Conservation (phyloP, 2,113 vertebrate genomes). For the Uropsilus gracilis region DNA sequence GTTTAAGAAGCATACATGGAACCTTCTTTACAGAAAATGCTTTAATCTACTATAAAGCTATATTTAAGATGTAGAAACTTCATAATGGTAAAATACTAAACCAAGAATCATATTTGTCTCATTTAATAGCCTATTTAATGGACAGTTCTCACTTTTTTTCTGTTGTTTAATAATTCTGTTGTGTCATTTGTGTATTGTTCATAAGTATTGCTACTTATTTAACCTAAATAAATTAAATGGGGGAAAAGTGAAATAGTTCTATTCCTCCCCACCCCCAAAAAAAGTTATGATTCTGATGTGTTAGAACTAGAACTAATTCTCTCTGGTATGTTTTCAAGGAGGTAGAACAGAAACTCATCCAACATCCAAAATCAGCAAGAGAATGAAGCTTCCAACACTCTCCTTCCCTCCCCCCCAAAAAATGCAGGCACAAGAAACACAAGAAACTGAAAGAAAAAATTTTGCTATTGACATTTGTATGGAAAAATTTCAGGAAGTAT, state of each 20-base stretch:
- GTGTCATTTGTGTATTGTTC: not conserved
- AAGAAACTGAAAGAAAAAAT: not conserved
- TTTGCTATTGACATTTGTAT: not conserved
- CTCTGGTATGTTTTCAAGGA: not conserved
- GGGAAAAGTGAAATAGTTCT: too few relatives aligned
- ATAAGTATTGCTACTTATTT: too few relatives aligned
- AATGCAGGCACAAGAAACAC: not conserved
- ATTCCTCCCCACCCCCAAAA: too few relatives aligned
- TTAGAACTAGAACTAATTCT: fast-evolving
- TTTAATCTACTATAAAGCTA: slow-evolving; percentile 51
- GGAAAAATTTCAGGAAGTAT: not conserved
- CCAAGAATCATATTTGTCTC: not conserved
- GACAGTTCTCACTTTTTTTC: not conserved
- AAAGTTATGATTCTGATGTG: too few relatives aligned
- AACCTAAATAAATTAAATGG: slow-evolving; percentile 8
- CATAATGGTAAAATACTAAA: slow-evolving; percentile 17
- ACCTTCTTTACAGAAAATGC: slow-evolving; percentile 47
- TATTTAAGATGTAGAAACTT: slow-evolving; percentile 71
- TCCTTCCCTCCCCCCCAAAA: not conserved
- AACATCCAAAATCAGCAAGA: slow-evolving; percentile 12
- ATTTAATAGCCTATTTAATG: not conserved
- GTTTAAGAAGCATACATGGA: slow-evolving; percentile 42
- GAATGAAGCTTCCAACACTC: not conserved
- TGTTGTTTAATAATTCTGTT: not conserved
- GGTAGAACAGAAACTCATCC: not conserved